Percentiles rank a stretch among this genome's conserved stretches.
Evolutionary conservation across 2,888 invertebrate genomes (phyloP).

Genomic region (Ormyrus nitidulus): DNA sequence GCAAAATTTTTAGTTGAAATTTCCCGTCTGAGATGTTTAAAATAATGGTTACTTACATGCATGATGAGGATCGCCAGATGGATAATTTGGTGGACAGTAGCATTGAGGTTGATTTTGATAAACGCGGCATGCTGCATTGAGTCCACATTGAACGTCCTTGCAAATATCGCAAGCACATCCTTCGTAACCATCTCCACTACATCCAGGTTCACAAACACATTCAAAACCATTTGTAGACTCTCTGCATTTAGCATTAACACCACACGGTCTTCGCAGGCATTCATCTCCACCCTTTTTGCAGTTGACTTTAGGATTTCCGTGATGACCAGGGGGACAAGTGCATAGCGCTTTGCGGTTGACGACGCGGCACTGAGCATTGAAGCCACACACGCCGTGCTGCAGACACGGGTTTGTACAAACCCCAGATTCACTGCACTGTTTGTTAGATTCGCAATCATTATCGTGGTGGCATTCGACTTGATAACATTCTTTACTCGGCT

Average conservation of each 20-base stretch:
- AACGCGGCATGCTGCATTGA: constrained; percentile 87
- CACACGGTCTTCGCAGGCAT: constrained; percentile 89
- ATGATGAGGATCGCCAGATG: constrained; percentile 89
- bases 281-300: constrained; percentile 84
- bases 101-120: constrained; percentile 84
- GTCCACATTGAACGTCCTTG: constrained; percentile 86
- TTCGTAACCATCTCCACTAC: constrained; percentile 87
- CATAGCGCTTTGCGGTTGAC: constrained; percentile 86
- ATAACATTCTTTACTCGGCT: constrained; percentile 85
- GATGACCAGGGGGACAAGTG: constrained; percentile 85
- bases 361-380: constrained; percentile 90
- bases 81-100: constrained; percentile 88
- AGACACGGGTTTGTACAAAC: constrained; percentile 91
- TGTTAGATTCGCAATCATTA: constrained; percentile 86
- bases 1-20: too few relatives aligned
- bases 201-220: constrained; percentile 87
- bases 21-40: too few relatives aligned
- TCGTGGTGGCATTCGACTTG: constrained; percentile 86
- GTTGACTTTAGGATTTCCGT: constrained; percentile 83
- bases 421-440: constrained; percentile 83
- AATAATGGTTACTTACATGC: constrained; percentile 80
- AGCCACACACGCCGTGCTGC: constrained; percentile 85
- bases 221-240: constrained; percentile 87
- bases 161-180: constrained; percentile 92
- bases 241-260: constrained; percentile 87